These are phyloP conservation scores for Vulpes vulpes DNA, from an alignment of 2,113 vertebrate genomes.

Conservation along the genomic window DNA sequence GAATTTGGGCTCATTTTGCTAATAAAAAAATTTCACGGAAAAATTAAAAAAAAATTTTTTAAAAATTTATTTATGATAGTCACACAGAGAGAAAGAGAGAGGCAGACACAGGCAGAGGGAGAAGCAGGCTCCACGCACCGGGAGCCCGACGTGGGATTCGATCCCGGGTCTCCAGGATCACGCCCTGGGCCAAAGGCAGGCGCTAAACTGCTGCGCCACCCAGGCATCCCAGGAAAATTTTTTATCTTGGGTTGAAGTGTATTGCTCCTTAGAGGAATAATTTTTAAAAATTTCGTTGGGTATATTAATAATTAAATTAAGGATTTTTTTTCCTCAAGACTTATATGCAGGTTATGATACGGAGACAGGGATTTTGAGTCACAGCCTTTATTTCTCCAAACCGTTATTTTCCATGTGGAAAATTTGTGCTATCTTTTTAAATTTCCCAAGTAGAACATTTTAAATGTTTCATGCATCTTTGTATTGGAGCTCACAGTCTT, in stretches of 20 bases:
- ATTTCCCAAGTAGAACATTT: conserved; percentile 30
- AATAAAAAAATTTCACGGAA: not conserved
- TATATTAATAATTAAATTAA: not conserved
- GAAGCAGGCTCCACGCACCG: too few species aligned
- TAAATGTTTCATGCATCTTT: not conserved
- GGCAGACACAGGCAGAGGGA: too few species aligned
- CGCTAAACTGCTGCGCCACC: too few species aligned
- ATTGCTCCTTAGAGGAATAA: not conserved
- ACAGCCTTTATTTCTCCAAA: not conserved
- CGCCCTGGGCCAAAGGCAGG: too few species aligned
- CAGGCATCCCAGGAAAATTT: too few species aligned
- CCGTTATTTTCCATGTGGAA: not conserved
- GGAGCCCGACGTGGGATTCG: too few species aligned
- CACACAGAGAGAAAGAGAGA: too few species aligned
- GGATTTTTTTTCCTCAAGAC: not conserved
- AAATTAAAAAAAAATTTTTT: not conserved
- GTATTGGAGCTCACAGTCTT: not conserved
- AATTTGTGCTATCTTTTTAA: not conserved
- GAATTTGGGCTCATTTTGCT: not conserved
- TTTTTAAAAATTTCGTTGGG: not conserved
- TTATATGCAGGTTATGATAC: not conserved
- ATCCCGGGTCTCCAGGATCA: too few species aligned
- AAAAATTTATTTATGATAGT: too few species aligned
- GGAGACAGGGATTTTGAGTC: not conserved
- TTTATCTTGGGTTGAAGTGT: not conserved